These are phyloP conservation scores for Fregata magnificens DNA, from an alignment of 2,113 vertebrate species.

Conservation along the genomic window DNA sequence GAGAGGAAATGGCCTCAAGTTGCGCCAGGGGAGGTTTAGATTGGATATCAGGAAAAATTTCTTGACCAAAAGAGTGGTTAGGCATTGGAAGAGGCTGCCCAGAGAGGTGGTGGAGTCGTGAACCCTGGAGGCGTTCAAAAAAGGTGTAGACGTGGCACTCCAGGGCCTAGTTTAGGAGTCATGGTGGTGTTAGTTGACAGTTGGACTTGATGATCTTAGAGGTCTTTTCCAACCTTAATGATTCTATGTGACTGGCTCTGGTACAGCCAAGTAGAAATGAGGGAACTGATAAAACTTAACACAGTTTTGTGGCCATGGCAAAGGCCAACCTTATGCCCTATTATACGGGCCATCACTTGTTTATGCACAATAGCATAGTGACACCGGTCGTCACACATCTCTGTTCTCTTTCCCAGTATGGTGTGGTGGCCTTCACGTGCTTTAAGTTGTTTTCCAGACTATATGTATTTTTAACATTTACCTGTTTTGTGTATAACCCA, in stretches of 20 bases:
- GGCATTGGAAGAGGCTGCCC: too few species aligned
- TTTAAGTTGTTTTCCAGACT: neutral
- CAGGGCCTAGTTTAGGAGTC: too few species aligned
- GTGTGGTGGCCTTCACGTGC: neutral
- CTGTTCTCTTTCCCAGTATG: neutral
- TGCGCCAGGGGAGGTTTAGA: too few species aligned
- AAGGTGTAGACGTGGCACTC: too few species aligned
- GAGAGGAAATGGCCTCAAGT: too few species aligned
- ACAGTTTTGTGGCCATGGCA: neutral
- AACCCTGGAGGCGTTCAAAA: too few species aligned
- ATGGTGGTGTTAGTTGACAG: too few species aligned
- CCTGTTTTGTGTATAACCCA: neutral
- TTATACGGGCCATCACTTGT: neutral
- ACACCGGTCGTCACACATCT: neutral
- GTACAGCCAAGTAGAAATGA: neutral
- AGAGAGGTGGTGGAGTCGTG: too few species aligned
- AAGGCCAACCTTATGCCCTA: neutral
- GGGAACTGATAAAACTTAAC: neutral
- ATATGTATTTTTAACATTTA: neutral
- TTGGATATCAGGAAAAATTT: too few species aligned
- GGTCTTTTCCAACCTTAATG: too few species aligned
- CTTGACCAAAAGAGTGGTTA: too few species aligned
- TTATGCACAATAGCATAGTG: neutral
- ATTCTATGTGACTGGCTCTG: neutral
- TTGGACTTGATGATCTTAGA: too few species aligned